A percentile compares a stretch with the other conserved stretches of the same genome.
These are phyloP conservation scores for Pristionchus maxplancki DNA, from an alignment of 2,888 invertebrate genomes.

Conservation along the genomic window DNA sequence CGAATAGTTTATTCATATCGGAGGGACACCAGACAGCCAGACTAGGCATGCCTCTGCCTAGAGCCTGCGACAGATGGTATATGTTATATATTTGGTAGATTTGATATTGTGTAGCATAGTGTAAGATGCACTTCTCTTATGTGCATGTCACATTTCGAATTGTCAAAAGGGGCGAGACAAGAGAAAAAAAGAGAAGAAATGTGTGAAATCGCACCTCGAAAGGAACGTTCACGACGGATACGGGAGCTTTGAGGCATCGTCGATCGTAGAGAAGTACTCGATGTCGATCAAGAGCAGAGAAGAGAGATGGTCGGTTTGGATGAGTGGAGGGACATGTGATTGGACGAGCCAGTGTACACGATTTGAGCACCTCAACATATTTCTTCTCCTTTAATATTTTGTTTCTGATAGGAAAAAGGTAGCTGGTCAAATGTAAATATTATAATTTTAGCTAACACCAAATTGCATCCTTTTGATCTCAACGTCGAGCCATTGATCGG, in stretches of 20 bases:
- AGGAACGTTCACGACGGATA: not conserved
- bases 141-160: too few relatives aligned
- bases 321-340: not conserved
- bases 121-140: too few relatives aligned
- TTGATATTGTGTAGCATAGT: too few relatives aligned
- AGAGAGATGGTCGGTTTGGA: constrained; percentile 5
- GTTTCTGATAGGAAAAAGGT: too few relatives aligned
- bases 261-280: constrained; percentile 27
- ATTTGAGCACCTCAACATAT: constrained; percentile 35
- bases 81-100: too few relatives aligned
- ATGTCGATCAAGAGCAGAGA: constrained; percentile 30
- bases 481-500: too few relatives aligned
- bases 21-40: not conserved
- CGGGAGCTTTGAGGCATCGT: constrained; percentile 43
- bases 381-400: not conserved
- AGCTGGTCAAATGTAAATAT: too few relatives aligned
- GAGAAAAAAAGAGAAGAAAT: not conserved
- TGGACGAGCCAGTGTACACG: not conserved
- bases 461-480: too few relatives aligned
- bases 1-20: constrained; percentile 29
- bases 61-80: not conserved
- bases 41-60: constrained; percentile 16
- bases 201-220: not conserved
- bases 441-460: too few relatives aligned
- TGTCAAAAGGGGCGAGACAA: not conserved